Conservation (phyloP, 2,888 invertebrate species). For the Molorchus minor region DNA sequence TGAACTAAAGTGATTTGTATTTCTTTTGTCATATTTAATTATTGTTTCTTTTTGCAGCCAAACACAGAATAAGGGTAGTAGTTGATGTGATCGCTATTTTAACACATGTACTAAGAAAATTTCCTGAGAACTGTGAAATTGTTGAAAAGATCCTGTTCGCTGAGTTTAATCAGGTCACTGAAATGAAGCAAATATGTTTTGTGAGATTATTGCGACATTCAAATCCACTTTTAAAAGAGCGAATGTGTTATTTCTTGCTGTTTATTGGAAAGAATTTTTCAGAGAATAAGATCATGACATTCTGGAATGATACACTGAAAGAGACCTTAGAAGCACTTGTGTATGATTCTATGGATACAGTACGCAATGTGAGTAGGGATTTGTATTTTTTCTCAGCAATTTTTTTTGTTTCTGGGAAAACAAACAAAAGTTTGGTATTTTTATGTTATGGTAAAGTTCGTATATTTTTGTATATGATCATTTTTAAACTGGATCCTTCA, state of each 20-base stretch:
- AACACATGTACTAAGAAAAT: slow-evolving; percentile 75
- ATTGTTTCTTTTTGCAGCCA: no score
- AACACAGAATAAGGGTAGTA: slow-evolving; percentile 70
- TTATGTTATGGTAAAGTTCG: no score
- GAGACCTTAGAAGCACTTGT: slow-evolving; percentile 71
- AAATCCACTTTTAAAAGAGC: slow-evolving; percentile 67
- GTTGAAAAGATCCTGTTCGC: slow-evolving; percentile 77
- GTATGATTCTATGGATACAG: slow-evolving; percentile 70
- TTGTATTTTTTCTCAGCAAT: no score
- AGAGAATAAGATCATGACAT: slow-evolving; percentile 70
- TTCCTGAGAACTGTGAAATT: slow-evolving; percentile 79
- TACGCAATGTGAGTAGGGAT: slow-evolving; percentile 66
- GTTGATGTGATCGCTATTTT: slow-evolving; percentile 77
- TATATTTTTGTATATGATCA: no score
- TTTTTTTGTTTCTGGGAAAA: no score
- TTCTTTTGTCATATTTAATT: no score
- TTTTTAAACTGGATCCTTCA: no score
- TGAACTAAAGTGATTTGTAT: no score
- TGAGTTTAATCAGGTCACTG: slow-evolving; percentile 46
- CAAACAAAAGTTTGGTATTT: no score
- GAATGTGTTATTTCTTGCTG: slow-evolving; percentile 77
- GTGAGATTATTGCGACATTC: slow-evolving; percentile 68
- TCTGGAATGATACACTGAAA: slow-evolving; percentile 71
- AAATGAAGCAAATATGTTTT: slow-evolving; percentile 63
- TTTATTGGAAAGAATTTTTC: slow-evolving; percentile 73